phyloP scores from a whole-genome alignment of 2,113 vertebrate genomes.

The Malurus melanocephalus region DNA sequence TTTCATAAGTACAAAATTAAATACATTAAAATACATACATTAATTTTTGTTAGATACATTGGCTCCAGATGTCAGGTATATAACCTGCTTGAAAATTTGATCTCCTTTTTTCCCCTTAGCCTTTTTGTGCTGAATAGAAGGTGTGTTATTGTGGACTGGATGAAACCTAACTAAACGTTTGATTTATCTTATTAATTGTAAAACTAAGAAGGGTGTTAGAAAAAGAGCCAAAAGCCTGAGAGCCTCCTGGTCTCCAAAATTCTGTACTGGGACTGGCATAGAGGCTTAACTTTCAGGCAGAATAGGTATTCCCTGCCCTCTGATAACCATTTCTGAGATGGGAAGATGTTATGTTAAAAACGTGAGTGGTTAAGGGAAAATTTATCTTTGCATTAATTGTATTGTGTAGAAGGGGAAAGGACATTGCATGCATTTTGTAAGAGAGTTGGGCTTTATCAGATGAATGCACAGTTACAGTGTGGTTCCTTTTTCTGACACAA shows the following conservation, averaged over 20 bases:
- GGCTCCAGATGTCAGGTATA: not conserved
- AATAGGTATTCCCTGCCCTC: not conserved
- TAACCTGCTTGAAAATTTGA: not conserved
- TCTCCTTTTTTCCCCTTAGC: not conserved
- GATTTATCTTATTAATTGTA: not conserved
- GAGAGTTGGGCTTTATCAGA: not conserved
- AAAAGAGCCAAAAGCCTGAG: not conserved
- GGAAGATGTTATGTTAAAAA: not conserved
- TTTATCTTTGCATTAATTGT: not conserved
- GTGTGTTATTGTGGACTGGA: not conserved
- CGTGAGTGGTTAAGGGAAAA: not conserved
- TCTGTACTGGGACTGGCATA: not conserved
- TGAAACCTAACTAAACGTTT: not conserved
- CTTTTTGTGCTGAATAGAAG: not conserved
- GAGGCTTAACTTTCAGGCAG: not conserved
- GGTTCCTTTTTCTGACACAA: not conserved
- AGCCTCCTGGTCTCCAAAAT: not conserved
- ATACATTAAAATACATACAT: not conserved
- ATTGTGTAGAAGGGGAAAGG: not conserved
- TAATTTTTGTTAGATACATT: not conserved
- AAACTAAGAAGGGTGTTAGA: not conserved
- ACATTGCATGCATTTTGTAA: not conserved
- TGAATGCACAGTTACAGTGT: not conserved
- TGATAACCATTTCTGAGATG: not conserved
- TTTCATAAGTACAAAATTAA: not conserved